phyloP scores from a whole-genome alignment of 2,888 invertebrate genomes.

The Pollenia angustigena region DNA sequence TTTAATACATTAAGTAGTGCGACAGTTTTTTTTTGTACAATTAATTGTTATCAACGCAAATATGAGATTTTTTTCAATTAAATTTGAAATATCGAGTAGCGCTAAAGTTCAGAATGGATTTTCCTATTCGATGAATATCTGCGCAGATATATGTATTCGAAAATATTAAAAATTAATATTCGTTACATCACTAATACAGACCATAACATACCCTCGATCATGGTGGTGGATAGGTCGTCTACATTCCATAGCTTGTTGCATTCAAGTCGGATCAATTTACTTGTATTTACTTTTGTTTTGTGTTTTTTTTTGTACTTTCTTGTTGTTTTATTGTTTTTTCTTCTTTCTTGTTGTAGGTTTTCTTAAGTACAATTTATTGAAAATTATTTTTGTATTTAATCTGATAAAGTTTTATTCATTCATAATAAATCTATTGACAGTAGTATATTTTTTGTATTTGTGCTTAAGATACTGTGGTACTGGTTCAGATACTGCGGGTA shows the following conservation, averaged over 20 bases:
- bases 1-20: too few species aligned
- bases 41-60: too few species aligned
- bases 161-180: too few species aligned
- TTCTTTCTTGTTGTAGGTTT: slow-evolving; percentile 19
- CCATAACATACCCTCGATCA: slow-evolving; percentile 32
- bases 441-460: neutral
- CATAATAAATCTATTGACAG: slow-evolving; percentile 22
- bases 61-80: too few species aligned
- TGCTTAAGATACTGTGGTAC: too few species aligned
- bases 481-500: slow-evolving; percentile 2
- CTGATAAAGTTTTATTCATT: slow-evolving; percentile 43
- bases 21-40: too few species aligned
- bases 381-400: slow-evolving; percentile 32
- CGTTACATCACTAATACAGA: neutral
- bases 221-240: slow-evolving; percentile 65
- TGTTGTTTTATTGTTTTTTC: slow-evolving; percentile 23
- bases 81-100: too few species aligned
- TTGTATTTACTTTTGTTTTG: slow-evolving; percentile 10
- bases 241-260: slow-evolving; percentile 68
- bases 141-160: too few species aligned
- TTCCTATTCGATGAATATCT: too few species aligned
- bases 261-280: slow-evolving; percentile 32
- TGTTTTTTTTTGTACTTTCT: neutral
- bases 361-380: slow-evolving; percentile 36
- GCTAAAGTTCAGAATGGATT: too few species aligned